A percentile compares a stretch with the other conserved stretches of the same genome.
Evolutionary conservation across 2,797 vertebrate species (phyloP).

Genomic region (Enteromius argenteus): DNA sequence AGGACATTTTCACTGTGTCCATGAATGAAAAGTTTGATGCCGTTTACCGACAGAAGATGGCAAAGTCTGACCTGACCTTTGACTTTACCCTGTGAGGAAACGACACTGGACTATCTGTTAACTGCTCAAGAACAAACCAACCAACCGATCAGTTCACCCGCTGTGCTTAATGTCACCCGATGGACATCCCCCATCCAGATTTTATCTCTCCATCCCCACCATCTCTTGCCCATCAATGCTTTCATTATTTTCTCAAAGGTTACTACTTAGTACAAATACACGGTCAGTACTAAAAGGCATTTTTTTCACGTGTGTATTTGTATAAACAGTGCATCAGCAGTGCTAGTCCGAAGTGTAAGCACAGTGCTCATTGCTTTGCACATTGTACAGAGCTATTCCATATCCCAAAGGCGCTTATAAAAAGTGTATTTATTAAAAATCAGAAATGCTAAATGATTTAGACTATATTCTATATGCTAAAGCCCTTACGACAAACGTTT

Average conservation of each 20-base stretch:
- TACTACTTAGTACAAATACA: constrained; percentile 16
- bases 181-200: constrained; percentile 33
- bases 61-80: constrained; percentile 93
- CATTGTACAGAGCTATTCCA: constrained; percentile 56
- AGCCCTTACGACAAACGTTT: constrained; percentile 38
- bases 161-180: constrained; percentile 49
- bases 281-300: constrained; percentile 6
- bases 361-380: constrained; percentile 53
- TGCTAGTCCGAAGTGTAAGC: constrained; percentile 53
- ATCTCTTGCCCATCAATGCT: constrained; percentile 44
- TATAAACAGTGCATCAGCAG: constrained; percentile 43
- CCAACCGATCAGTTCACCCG: constrained; percentile 35
- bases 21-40: constrained; percentile 98
- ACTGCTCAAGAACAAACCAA: constrained; percentile 3
- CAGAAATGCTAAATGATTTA: constrained; percentile 46
- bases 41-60: constrained; percentile 97
- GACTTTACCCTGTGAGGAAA: constrained; percentile 89
- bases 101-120: constrained; percentile 37
- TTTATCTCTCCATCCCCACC: constrained; percentile 19
- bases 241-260: constrained; percentile 4
- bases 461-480: constrained; percentile 51
- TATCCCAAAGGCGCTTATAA: constrained; percentile 42
- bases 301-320: constrained; percentile 49
- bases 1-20: constrained; percentile 98
- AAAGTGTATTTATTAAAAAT: constrained; percentile 57